A percentile compares a stretch with the other conserved stretches of the same genome.
phyloP scores from a whole-genome alignment of 2,113 vertebrate species.

The Aramus guarauna region DNA sequence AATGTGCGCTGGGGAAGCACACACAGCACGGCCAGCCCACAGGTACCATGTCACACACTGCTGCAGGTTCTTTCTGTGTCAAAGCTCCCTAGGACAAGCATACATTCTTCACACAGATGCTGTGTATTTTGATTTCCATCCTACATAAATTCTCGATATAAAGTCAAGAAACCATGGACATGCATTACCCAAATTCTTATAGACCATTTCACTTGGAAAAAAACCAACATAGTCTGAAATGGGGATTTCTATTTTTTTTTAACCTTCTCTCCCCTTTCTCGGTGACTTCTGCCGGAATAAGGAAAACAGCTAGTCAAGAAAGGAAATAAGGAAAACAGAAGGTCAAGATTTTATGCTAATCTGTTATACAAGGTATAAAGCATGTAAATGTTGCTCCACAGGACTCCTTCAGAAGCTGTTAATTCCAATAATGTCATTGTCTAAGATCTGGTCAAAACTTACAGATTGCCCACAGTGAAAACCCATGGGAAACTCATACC shows the following conservation, averaged over 20 bases:
- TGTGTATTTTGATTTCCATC: conserved; percentile 77
- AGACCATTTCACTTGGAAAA: conserved; percentile 49
- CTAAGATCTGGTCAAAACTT: background rate
- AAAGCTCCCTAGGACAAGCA: background rate
- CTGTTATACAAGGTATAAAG: background rate
- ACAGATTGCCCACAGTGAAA: background rate
- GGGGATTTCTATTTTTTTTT: background rate
- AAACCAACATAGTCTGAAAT: background rate
- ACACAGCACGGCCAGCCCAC: background rate
- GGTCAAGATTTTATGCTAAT: background rate
- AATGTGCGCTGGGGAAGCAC: background rate
- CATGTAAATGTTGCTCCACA: background rate
- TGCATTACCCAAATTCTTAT: conserved; percentile 57
- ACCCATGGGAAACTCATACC: background rate
- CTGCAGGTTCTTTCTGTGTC: background rate
- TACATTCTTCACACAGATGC: conserved; percentile 65
- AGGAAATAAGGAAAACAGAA: too few relatives aligned
- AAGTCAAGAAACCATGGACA: conserved; percentile 40
- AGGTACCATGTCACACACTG: background rate
- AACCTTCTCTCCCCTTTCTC: background rate
- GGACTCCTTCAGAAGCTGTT: background rate
- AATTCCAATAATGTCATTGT: background rate
- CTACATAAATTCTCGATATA: conserved; percentile 54
- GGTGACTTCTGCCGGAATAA: background rate
- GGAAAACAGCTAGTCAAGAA: background rate